Conservation (phyloP, 2,888 invertebrate species). For the Mimas tiliae region DNA sequence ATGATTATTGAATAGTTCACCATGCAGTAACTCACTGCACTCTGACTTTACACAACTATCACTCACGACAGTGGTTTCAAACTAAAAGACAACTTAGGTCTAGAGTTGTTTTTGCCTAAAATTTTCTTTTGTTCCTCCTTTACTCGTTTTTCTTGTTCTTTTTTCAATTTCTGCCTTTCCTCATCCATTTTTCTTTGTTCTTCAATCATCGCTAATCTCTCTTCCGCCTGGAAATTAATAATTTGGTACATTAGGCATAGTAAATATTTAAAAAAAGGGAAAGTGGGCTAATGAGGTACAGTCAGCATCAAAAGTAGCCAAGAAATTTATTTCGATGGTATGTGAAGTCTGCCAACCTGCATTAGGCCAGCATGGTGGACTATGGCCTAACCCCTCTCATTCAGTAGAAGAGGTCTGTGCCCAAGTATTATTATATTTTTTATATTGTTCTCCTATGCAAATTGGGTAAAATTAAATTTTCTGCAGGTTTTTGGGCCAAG, state of each 20-base stretch:
- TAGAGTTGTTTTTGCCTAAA: conserved; percentile 97
- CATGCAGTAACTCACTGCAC: conserved; percentile 31
- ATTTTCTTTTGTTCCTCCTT: conserved; percentile 99
- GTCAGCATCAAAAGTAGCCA: no score
- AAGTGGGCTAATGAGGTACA: no score
- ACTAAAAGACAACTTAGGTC: conserved; percentile 97
- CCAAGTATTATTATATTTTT: no score
- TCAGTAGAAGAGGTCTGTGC: no score
- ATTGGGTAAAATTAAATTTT: no score
- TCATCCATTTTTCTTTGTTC: conserved; percentile 98
- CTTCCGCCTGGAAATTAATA: conserved; percentile 91
- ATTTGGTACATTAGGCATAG: background rate
- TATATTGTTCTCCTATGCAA: no score
- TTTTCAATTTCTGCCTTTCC: conserved; percentile 95
- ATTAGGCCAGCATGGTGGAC: no score
- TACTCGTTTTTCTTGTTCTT: conserved; percentile 95
- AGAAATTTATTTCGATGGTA: no score
- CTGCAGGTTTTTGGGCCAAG: no score
- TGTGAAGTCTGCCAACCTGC: no score
- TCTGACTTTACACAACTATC: conserved; percentile 31
- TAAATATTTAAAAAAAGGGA: no score
- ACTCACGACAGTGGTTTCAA: conserved; percentile 91
- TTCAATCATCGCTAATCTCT: conserved; percentile 97
- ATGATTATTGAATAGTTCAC: conserved; percentile 25
- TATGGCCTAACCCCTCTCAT: no score